Conservation (phyloP, 2,888 invertebrate genomes). For the Euplexia lucipara region DNA sequence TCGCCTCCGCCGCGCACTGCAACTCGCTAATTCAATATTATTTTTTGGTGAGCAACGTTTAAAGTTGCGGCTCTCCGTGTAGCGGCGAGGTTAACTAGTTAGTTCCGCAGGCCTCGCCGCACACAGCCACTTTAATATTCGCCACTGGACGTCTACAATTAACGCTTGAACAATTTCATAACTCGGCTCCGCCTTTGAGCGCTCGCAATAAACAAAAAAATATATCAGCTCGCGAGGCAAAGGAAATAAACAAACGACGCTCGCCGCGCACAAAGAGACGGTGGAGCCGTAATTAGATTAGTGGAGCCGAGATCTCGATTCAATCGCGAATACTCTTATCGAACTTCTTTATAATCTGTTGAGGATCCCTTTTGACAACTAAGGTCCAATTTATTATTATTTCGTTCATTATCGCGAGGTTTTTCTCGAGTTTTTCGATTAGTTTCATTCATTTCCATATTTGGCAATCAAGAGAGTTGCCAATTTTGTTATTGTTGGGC, state of each 20-base stretch:
- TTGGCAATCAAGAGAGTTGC: constrained; percentile 48
- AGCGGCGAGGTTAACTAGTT: constrained; percentile 84
- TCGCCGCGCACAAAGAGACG: constrained; percentile 75
- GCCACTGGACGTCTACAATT: constrained; percentile 89
- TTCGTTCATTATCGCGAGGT: constrained; percentile 55
- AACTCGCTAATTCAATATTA: constrained; percentile 83
- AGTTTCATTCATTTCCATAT: constrained; percentile 59
- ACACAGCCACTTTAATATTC: constrained; percentile 87
- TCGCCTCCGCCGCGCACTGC: constrained; percentile 58
- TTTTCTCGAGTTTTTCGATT: constrained; percentile 55
- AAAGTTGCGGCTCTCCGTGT: constrained; percentile 72
- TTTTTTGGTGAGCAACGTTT: constrained; percentile 78
- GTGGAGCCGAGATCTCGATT: constrained; percentile 76
- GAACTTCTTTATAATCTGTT: constrained; percentile 74
- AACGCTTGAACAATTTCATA: constrained; percentile 90
- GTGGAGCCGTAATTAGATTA: constrained; percentile 85
- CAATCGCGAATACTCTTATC: constrained; percentile 72
- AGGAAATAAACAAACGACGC: constrained; percentile 80
- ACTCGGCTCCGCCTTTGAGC: constrained; percentile 89
- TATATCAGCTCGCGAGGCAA: constrained; percentile 79
- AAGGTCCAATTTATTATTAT: constrained; percentile 66
- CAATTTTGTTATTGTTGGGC: constrained; percentile 38
- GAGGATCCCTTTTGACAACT: constrained; percentile 71
- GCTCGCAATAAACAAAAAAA: constrained; percentile 75
- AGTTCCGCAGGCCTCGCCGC: constrained; percentile 78